Evolutionary conservation across 2,888 invertebrate species (phyloP), one percentile per base, ranked within the genome.

Genomic region (Timema podura): DNA sequence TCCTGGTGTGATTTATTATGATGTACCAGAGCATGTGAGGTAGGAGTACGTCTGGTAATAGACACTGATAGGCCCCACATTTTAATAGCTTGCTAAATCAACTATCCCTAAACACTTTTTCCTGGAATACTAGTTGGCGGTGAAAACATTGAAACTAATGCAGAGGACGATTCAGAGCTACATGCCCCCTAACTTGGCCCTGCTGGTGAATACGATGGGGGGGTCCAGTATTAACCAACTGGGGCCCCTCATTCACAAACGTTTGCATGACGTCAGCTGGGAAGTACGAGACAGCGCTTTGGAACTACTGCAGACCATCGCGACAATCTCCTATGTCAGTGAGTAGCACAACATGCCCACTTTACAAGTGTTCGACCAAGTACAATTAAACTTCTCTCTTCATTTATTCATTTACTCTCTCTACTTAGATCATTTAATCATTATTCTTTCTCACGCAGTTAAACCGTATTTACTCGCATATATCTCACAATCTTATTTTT

Each of bases 231-330:
- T 91, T 79, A 84, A 87, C 72, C 85, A 87, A 71, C 80, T 92
- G 9, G 91, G 90, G 0, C 85, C 86, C 11, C 85, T 91, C 11
- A 84, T 93, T 6, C 86, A 86, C 67, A 85, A 86, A 79, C 88
- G 91, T 77, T 82, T 92, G 78, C 89, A 91, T 75, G 91, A 91
- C 77, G 80, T 84, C 5, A 84, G 88, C 66, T 93, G 93, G 93
- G 92, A 93, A 79, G 87, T 93, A 1, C 84, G 92, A 54, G 93
- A 93, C 76, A 90, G 90, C 6, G 88, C 91, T 0, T 78, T 93
- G 46, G 92, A 93, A 79, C 81, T 92, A 57, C 80, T 93, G 8
- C 85, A 86, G 61, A 89, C 90, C 0, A 88, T 91, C 77, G 88
- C 89, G 0, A 83, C 84, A 59, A 87, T 92, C 74, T 89, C 91